Conservation (phyloP, 2,113 vertebrate species). For the Catagonus wagneri region DNA sequence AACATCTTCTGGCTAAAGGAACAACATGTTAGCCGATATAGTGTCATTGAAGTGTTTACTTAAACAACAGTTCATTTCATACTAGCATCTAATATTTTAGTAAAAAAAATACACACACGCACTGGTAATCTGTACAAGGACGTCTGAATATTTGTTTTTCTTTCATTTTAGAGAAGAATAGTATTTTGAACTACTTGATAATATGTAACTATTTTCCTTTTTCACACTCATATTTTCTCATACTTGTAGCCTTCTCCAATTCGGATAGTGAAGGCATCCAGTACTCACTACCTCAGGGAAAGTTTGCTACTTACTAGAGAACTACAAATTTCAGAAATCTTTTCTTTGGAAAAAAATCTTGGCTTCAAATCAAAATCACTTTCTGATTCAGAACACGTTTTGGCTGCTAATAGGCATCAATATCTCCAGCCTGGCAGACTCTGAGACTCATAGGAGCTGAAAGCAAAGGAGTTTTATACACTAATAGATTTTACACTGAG, state of each 20-base stretch:
- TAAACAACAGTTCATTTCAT: not conserved
- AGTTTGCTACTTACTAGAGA: not conserved
- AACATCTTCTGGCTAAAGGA: not conserved
- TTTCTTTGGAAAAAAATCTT: not conserved
- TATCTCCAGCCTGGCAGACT: not conserved
- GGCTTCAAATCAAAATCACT: not conserved
- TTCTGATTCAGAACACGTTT: not conserved
- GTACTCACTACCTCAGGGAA: not conserved
- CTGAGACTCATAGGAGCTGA: not conserved
- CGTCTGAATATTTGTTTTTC: not conserved
- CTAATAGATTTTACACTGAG: not conserved
- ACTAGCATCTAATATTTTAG: not conserved
- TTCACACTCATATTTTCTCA: not conserved
- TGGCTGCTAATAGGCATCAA: not conserved
- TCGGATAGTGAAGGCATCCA: not conserved
- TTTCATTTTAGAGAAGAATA: not conserved
- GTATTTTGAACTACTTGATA: not conserved
- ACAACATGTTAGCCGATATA: not conserved
- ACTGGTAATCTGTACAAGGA: not conserved
- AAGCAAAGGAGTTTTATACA: not conserved
- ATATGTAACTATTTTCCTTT: not conserved
- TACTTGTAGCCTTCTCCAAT: not conserved
- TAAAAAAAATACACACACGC: not conserved
- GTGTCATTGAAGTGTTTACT: not conserved
- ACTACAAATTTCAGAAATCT: not conserved